phyloP scores from a whole-genome alignment of 1,140 invertebrate genomes.

The Drosophila equinoxialis region DNA sequence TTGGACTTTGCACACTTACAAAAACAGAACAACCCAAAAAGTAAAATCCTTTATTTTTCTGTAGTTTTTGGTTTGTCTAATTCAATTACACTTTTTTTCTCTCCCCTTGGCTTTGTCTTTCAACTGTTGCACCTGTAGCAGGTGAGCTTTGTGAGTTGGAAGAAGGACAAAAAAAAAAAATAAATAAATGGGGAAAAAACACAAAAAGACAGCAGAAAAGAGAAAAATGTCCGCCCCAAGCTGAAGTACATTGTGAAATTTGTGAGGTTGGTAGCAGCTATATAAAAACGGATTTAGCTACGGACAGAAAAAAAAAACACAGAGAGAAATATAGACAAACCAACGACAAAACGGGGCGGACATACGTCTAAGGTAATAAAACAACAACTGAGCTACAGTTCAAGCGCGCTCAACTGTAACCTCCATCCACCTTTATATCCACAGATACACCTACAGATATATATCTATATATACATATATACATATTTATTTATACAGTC shows the following conservation, averaged over 20 bases:
- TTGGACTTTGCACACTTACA: slow-evolving; percentile 4
- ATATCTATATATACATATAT: neutral
- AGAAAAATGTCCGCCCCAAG: slow-evolving; percentile 5
- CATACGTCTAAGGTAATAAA: slow-evolving; percentile 28
- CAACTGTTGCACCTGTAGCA: slow-evolving; percentile 25
- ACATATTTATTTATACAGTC: neutral
- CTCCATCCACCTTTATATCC: neutral
- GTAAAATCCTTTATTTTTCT: neutral
- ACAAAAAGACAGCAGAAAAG: neutral
- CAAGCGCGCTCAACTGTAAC: slow-evolving; percentile 23
- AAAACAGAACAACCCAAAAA: neutral
- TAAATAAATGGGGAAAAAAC: neutral
- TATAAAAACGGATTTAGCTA: slow-evolving; percentile 31
- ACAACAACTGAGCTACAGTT: slow-evolving; percentile 27
- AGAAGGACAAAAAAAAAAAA: neutral
- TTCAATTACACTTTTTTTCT: slow-evolving; percentile 18
- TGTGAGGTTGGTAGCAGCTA: slow-evolving; percentile 15
- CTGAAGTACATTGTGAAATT: slow-evolving; percentile 20
- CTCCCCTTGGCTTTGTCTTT: slow-evolving; percentile 6
- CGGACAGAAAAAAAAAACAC: slow-evolving; percentile 12
- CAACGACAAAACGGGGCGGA: slow-evolving; percentile 12
- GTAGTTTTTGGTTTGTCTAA: slow-evolving; percentile 20
- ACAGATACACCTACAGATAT: neutral
- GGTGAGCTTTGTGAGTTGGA: neutral
- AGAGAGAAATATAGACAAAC: neutral